Evolutionary conservation across 2,113 vertebrate species (phyloP).

Genomic region (Trichomycterus rosablanca): DNA sequence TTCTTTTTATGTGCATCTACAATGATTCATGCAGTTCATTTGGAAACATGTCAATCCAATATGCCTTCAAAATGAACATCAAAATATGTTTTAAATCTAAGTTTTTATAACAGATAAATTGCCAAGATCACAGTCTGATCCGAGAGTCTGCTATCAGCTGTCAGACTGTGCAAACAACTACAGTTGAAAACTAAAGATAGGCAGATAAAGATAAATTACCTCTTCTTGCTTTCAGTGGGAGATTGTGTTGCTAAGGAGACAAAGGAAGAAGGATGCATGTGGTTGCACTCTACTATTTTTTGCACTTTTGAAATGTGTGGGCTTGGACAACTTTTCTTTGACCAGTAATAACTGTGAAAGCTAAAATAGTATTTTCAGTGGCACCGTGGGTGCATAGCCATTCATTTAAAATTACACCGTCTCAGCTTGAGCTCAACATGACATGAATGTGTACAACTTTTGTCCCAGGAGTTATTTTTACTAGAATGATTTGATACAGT

Average conservation of each 20-base stretch:
- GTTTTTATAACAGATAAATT: too few species aligned
- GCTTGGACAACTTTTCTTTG: slow-evolving; percentile 42
- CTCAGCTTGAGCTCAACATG: slow-evolving; percentile 32
- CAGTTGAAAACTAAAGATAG: slow-evolving; percentile 2
- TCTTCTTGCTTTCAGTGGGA: slow-evolving; percentile 54
- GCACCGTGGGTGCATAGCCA: slow-evolving; percentile 39
- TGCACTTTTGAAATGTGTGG: slow-evolving; percentile 45
- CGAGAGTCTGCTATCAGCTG: too few species aligned
- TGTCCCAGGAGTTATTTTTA: too few species aligned
- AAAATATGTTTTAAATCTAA: not conserved
- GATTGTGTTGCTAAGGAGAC: slow-evolving; percentile 64
- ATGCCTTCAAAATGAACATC: not conserved
- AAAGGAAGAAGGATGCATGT: slow-evolving; percentile 42
- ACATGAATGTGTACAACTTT: slow-evolving; percentile 7
- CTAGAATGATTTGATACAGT: too few species aligned
- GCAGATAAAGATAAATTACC: slow-evolving; percentile 38
- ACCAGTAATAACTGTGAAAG: slow-evolving; percentile 37
- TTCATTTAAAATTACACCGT: slow-evolving; percentile 33
- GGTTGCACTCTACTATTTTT: slow-evolving; percentile 55
- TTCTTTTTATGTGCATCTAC: too few species aligned
- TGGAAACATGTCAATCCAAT: not conserved
- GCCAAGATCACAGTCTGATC: too few species aligned
- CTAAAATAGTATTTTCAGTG: slow-evolving; percentile 45
- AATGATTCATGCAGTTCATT: too few species aligned
- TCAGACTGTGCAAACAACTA: too few species aligned